Base-by-base conservation (phyloP, 2,888 invertebrate species). In the Sphaerophoria rueppellii region DNA sequence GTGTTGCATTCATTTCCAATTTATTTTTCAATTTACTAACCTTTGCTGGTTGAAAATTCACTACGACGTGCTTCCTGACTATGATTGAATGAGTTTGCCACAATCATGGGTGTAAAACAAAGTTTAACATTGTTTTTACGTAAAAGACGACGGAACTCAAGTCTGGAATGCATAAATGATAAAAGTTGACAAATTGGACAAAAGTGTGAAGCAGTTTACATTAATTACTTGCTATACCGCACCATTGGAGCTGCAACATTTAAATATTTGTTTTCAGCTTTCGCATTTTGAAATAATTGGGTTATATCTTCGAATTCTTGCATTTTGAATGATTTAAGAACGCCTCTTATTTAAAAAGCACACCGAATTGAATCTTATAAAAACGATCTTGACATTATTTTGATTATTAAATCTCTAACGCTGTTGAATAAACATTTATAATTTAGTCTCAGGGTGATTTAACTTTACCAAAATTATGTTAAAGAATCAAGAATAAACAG, bases 231-330 rank as follows among this genome's bases (percentile, higher is more conserved):
- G 91, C 97, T 98, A 88, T 98, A 98, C 88, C 98, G 94, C 50
- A 99, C 99, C 99, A 99, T 99, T 0, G 99, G 99, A 2, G 98
- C 98, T 92, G 96, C 96, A 65, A 98, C 94, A 92, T 95, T 96
- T 4, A 97, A 92, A 89, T 95, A 93, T 11, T 93, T 92, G 65
- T 94, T 92, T 43, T 91, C 89, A 73, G 88, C 86, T 88, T 91
- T 92, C 4, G 93, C 92, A 57, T 93, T 92, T 75, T 92, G 90
- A 89, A 98, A 96, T 70, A 97, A 90, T 63, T 96, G 94, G 69
- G 94, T 82, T 82, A 96, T 92, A 90, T 94, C 88, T n/a, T 88
- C 88, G 0, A 60, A 6, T 37, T 83, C 74, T 2, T 52, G 9
- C 82, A 82, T 75, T 11, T 4, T 60, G 46, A 11, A 11, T 4